These are phyloP conservation scores for Lepidothrix coronata DNA, from an alignment of 2,113 vertebrate species.

Conservation along the genomic window DNA sequence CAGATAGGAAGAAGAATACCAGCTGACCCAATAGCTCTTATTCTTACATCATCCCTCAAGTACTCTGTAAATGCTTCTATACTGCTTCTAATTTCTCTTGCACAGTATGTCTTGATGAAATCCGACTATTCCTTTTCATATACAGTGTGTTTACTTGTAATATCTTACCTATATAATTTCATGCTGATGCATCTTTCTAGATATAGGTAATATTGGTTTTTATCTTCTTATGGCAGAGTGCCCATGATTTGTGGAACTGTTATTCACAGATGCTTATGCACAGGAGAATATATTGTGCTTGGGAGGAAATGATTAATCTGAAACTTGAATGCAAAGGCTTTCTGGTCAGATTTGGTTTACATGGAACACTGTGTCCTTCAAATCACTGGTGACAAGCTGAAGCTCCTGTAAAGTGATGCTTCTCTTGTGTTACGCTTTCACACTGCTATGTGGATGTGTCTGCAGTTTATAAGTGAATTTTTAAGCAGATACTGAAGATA, in stretches of 20 bases:
- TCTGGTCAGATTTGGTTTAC: background rate
- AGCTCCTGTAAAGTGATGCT: background rate
- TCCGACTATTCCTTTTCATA: background rate
- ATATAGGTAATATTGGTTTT: background rate
- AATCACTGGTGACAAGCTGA: background rate
- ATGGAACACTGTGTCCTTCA: background rate
- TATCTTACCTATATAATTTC: background rate
- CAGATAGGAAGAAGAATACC: background rate
- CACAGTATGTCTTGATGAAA: background rate
- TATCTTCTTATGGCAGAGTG: background rate
- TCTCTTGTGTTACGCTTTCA: background rate
- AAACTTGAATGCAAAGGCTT: background rate
- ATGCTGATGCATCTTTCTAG: background rate
- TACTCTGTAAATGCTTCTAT: background rate
- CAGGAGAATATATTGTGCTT: background rate
- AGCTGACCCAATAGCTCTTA: background rate
- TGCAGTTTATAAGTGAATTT: background rate
- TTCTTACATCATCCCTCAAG: background rate
- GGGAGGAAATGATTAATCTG: background rate
- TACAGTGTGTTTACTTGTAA: background rate
- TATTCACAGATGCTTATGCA: background rate
- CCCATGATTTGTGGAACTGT: background rate
- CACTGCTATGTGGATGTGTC: background rate
- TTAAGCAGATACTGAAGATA: background rate
- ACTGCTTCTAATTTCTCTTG: background rate